Conservation (phyloP, 2,888 invertebrate genomes). For the Odontocerum albicorne region DNA sequence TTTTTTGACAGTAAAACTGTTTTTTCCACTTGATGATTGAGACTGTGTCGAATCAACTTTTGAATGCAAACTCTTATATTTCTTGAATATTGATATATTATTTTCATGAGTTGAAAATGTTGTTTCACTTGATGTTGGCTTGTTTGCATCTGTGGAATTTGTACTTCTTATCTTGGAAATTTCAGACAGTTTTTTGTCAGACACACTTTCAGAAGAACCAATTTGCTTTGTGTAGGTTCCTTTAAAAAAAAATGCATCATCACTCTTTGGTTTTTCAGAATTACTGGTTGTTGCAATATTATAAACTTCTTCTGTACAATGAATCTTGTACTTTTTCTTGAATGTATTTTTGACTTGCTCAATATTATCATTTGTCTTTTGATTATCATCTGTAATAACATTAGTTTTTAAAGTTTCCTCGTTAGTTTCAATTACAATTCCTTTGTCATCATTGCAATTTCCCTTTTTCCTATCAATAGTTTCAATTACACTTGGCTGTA, state of each 20-base stretch:
- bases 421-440: too few species aligned
- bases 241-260: conserved; percentile 12
- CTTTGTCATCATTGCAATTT: too few species aligned
- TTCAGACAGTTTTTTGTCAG: neutral
- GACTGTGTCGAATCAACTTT: too few species aligned
- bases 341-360: neutral
- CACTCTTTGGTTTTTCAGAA: neutral
- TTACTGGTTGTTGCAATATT: neutral
- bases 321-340: too few species aligned
- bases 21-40: too few species aligned
- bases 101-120: too few species aligned
- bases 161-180: neutral
- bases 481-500: too few species aligned
- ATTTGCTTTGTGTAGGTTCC: neutral
- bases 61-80: too few species aligned
- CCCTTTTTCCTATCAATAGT: too few species aligned
- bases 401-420: neutral
- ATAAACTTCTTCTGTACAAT: conserved; percentile 2
- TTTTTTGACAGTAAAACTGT: too few species aligned
- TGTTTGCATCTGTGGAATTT: neutral
- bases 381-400: neutral
- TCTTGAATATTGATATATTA: too few species aligned
- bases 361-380: neutral
- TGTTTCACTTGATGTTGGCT: too few species aligned
- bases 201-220: neutral